Conservation (phyloP, 2,797 vertebrate species). For the Lemur catta region DNA sequence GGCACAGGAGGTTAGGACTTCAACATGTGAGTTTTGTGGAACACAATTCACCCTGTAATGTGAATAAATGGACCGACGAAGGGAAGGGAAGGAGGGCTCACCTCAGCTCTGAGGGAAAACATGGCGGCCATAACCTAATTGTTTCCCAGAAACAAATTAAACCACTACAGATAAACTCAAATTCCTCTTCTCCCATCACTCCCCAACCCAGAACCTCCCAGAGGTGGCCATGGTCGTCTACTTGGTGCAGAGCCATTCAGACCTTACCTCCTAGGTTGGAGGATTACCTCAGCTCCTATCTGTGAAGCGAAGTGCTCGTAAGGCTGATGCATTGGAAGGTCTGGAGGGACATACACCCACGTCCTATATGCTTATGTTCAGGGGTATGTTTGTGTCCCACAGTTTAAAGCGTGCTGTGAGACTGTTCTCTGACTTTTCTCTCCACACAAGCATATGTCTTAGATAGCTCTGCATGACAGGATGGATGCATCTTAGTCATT, state of each 20-base stretch:
- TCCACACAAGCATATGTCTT: background rate
- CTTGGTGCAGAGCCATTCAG: background rate
- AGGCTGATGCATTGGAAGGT: background rate
- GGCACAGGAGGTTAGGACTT: background rate
- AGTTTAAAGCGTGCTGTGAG: background rate
- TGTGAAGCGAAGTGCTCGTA: background rate
- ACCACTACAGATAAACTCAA: background rate
- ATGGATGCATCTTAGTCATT: background rate
- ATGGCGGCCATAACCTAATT: background rate
- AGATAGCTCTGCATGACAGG: background rate
- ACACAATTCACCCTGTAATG: background rate
- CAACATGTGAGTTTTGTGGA: background rate
- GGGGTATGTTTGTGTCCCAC: background rate
- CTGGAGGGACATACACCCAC: background rate
- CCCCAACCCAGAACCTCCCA: background rate
- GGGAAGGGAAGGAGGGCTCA: background rate
- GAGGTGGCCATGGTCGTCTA: background rate
- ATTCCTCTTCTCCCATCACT: background rate
- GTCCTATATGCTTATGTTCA: background rate
- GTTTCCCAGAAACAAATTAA: background rate
- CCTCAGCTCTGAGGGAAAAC: background rate
- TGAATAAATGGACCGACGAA: background rate
- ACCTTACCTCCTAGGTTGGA: background rate
- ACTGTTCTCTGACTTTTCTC: background rate
- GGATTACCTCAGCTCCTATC: background rate